Percentiles rank a stretch among this genome's conserved stretches.
Conservation (phyloP, 2,113 vertebrate genomes). For the Galbula dea region DNA sequence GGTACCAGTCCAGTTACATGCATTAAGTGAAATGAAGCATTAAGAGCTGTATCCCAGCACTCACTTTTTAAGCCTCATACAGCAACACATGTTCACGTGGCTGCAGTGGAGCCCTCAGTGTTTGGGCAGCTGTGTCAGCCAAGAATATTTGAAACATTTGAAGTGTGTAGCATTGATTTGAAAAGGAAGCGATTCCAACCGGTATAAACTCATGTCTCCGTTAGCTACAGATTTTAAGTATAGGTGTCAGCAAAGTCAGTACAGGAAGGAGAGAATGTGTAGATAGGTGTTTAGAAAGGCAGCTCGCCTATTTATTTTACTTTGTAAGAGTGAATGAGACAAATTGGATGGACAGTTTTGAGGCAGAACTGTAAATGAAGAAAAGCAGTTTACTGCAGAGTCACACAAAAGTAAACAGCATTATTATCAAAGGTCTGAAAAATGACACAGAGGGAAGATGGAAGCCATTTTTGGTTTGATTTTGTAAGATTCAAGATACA, state of each 20-base stretch:
- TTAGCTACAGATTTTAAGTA: not conserved
- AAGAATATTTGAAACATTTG: not conserved
- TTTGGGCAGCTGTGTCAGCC: constrained; percentile 58
- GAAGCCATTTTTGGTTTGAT: not conserved
- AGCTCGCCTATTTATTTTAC: not conserved
- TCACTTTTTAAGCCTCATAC: not conserved
- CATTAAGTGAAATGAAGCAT: not conserved
- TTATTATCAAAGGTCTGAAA: not conserved
- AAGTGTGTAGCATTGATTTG: not conserved
- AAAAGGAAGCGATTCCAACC: not conserved
- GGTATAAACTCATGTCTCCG: not conserved
- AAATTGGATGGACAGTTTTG: not conserved
- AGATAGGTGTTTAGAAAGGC: not conserved
- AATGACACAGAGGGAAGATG: not conserved
- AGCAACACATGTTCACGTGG: not conserved
- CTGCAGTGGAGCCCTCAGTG: not conserved
- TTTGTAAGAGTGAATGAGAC: not conserved
- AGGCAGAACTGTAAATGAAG: not conserved
- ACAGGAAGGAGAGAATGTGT: not conserved
- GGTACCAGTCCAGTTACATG: not conserved
- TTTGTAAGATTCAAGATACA: not conserved
- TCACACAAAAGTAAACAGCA: not conserved
- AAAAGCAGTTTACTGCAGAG: not conserved
- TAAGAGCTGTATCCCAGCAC: not conserved
- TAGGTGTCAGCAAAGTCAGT: not conserved